A percentile compares a stretch with the other conserved stretches of the same genome.
Evolutionary conservation across 1,140 invertebrate genomes (phyloP).

Genomic region (Musca vetustissima): DNA sequence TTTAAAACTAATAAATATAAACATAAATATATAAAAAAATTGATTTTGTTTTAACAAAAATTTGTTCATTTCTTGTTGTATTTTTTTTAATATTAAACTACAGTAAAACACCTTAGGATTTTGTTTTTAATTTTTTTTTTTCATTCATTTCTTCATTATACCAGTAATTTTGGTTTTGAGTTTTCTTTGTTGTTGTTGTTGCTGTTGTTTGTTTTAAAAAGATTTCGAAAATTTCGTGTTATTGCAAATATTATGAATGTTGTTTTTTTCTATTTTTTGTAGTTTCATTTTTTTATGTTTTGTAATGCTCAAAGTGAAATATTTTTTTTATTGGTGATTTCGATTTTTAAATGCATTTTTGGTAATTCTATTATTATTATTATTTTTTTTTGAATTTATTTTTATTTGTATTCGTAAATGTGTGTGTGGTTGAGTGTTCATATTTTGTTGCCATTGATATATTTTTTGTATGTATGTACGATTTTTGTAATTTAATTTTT

Average conservation of each 20-base stretch:
- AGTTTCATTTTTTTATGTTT: not conserved
- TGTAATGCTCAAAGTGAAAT: not conserved
- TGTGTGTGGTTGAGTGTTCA: not conserved
- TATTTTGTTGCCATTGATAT: too few species aligned
- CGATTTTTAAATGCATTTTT: too few species aligned
- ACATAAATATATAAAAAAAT: constrained; percentile 25
- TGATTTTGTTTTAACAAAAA: constrained; percentile 4
- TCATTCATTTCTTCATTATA: not conserved
- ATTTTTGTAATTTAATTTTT: too few species aligned
- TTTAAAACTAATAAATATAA: constrained; percentile 25
- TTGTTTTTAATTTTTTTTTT: constrained; percentile 4
- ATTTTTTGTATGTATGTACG: too few species aligned
- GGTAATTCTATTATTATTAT: not conserved
- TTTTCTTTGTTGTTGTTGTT: constrained; percentile 1
- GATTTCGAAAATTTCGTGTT: constrained; percentile 21
- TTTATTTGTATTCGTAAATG: not conserved
- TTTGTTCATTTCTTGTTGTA: constrained; percentile 10
- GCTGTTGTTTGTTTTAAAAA: constrained; percentile 38
- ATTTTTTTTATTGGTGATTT: too few species aligned
- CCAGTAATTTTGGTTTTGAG: too few species aligned
- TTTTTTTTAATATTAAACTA: constrained; percentile 15
- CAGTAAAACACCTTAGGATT: constrained; percentile 25
- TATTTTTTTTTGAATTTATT: not conserved
- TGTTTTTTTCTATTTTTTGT: too few species aligned
- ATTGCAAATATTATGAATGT: constrained; percentile 7